Base-by-base conservation (phyloP, 1,140 invertebrate genomes). In the Cydia strobilella region DNA sequence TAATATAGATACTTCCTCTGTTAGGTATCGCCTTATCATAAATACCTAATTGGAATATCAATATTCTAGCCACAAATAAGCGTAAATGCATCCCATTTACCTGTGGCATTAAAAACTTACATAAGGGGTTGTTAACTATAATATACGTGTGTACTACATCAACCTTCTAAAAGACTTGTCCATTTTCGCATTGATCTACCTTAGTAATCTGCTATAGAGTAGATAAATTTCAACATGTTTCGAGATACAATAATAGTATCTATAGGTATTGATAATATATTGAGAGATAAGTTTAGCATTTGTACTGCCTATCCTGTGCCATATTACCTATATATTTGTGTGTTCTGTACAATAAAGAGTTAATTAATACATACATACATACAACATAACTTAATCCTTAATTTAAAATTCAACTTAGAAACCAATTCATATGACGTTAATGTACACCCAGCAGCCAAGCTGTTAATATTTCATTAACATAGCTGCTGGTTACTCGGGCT, bases 391-490 rank as follows among this genome's bases (percentile, higher is more conserved):
- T 39, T 35, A 23, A 12, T 23, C 20, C n/a, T 20, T 15, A 65
- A 18, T 65, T 15, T 69, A 69, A 18, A 31, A 39, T 69, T 35
- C 31, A 35, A 42, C 27, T 69, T 6, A 69, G 27, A 42, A 35
- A 35, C 65, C 27, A 39, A 69, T 69, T 69, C 18, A 69, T 69
- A n/a, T 42, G 15, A 18, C 27, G 15, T 69, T 20, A 69, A 42
- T 69, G n/a, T 69, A 39, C 15, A 69, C 3, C 35, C 31, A 69
- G 65, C n/a, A 39, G 31, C 35, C 65, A 69, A 35, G 65, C 10
- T 42, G n/a, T 69, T 69, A 69, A 69, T 69, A 69, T 69, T 69
- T 42, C 35, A 69, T 69, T 69, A 69, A 69, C 65, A 69, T 69
- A 69, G 65, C 35, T 69, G 65, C 42, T 69, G 35, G 63, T 65